A percentile compares a stretch with the other conserved stretches of the same genome.
Evolutionary conservation across 2,888 invertebrate genomes (phyloP).

Genomic region (Synergus itoensis): DNA sequence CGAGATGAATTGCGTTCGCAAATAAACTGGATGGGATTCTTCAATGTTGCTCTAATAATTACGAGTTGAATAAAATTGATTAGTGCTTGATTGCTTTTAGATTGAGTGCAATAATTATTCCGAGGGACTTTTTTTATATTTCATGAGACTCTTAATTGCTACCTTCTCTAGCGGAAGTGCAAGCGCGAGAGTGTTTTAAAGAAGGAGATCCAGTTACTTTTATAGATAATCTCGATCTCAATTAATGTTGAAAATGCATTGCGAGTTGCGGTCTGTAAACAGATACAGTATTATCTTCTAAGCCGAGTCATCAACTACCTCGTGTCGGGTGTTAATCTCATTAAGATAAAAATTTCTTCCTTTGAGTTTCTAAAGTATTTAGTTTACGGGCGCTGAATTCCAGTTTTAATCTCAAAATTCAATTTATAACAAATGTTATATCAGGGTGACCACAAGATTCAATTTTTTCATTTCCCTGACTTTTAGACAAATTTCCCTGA

Average conservation of each 20-base stretch:
- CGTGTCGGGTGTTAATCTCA: slow-evolving; percentile 14
- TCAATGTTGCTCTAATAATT: not conserved
- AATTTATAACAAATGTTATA: too few species aligned
- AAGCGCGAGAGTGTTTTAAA: slow-evolving; percentile 46
- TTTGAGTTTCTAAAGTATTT: too few species aligned
- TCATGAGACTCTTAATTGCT: not conserved
- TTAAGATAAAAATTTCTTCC: not conserved
- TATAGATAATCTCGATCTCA: slow-evolving; percentile 54
- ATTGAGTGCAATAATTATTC: not conserved
- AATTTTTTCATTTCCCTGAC: too few species aligned
- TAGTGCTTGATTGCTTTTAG: not conserved
- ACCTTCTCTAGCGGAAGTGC: slow-evolving; percentile 53
- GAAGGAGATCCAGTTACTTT: slow-evolving; percentile 66
- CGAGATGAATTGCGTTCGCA: slow-evolving; percentile 30
- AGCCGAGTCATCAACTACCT: slow-evolving; percentile 47
- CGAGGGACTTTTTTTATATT: not conserved
- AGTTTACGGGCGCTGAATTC: too few species aligned
- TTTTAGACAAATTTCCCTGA: too few species aligned
- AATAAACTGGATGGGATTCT: slow-evolving; percentile 4
- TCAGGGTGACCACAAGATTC: too few species aligned
- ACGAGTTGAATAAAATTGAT: not conserved
- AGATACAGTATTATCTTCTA: slow-evolving; percentile 59
- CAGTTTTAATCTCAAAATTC: too few species aligned
- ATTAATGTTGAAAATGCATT: slow-evolving; percentile 56
- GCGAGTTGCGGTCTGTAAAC: slow-evolving; percentile 65